Conservation (phyloP, 2,888 invertebrate species). For the Spicauda simplicius region DNA sequence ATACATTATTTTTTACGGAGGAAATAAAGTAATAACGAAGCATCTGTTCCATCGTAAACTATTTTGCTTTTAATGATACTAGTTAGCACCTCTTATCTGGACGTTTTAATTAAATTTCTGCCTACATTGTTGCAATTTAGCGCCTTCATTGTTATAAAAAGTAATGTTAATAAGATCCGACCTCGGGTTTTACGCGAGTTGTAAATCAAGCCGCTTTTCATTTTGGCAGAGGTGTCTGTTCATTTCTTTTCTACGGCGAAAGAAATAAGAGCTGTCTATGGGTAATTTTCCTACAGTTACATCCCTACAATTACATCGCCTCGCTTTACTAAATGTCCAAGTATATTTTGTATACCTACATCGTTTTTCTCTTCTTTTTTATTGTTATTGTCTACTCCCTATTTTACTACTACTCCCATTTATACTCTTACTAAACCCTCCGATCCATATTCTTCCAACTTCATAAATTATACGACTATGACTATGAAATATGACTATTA, state of each 20-base stretch:
- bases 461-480: too few species aligned
- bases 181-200: constrained; percentile 70
- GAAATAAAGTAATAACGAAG: neutral
- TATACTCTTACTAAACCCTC: too few species aligned
- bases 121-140: constrained; percentile 80
- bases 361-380: too few species aligned
- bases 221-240: constrained; percentile 62
- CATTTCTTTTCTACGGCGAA: constrained; percentile 72
- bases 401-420: too few species aligned
- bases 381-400: too few species aligned
- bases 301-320: constrained; percentile 9
- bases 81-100: constrained; percentile 75
- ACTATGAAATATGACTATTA: too few species aligned
- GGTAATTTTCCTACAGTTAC: constrained; percentile 52
- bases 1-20: constrained; percentile 23
- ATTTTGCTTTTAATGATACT: constrained; percentile 64
- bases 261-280: constrained; percentile 77
- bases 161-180: constrained; percentile 81
- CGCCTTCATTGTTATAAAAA: constrained; percentile 76
- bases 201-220: constrained; percentile 78
- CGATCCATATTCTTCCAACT: too few species aligned
- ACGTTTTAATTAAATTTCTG: constrained; percentile 80
- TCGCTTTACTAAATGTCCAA: neutral
- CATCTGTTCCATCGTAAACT: constrained; percentile 34
- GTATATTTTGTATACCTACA: neutral